Evolutionary conservation across 2,113 vertebrate genomes (phyloP).

Genomic region (Nestor notabilis): DNA sequence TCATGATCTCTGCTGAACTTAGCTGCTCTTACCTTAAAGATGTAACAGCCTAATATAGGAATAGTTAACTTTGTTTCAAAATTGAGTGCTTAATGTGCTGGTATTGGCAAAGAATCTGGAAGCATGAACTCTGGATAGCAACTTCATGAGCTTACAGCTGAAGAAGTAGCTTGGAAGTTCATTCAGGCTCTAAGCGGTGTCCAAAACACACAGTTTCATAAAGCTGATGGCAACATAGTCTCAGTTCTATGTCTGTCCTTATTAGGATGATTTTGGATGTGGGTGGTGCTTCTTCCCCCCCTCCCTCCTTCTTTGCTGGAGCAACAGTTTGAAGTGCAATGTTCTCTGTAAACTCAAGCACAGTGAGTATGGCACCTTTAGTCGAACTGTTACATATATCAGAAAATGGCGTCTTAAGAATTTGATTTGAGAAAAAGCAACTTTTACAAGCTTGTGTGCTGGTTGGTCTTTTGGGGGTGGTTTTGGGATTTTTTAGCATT

Average conservation of each 20-base stretch:
- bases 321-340: background rate
- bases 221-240: background rate
- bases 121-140: background rate
- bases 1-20: background rate
- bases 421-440: background rate
- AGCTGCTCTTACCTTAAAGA: background rate
- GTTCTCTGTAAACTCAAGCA: background rate
- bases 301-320: background rate
- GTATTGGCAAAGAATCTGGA: background rate
- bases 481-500: background rate
- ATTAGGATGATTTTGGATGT: background rate
- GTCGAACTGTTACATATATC: background rate
- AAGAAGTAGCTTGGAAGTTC: background rate
- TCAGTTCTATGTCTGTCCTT: background rate
- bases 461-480: background rate
- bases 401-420: background rate
- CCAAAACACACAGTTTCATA: background rate
- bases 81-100: background rate
- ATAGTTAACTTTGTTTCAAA: background rate
- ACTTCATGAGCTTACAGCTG: background rate
- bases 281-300: accelerated
- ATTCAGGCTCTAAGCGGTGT: background rate
- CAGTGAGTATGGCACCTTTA: background rate
- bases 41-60: background rate
- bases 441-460: background rate